Percentiles rank a stretch among this genome's conserved stretches.
These are phyloP conservation scores for Crocuta crocuta DNA, from an alignment of 2,113 vertebrate genomes.

Conservation along the genomic window DNA sequence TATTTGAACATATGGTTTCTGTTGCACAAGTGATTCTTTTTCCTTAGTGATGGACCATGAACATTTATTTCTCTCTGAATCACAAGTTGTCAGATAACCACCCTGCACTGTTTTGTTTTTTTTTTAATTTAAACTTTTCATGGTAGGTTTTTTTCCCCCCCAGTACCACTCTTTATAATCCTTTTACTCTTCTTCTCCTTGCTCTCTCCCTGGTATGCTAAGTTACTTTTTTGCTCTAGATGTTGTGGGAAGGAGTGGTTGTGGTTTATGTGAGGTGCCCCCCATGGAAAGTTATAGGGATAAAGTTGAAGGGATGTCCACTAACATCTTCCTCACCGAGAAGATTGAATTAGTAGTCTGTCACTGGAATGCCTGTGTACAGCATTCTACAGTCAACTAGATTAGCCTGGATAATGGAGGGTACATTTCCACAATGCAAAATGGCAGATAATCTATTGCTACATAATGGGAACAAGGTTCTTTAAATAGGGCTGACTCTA, in stretches of 20 bases:
- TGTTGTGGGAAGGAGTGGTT: background rate
- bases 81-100: background rate
- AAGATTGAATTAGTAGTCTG: slow-evolving; percentile 75
- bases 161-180: background rate
- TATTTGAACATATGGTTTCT: background rate
- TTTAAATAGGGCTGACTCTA: slow-evolving; percentile 66
- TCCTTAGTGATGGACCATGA: background rate
- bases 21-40: background rate
- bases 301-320: slow-evolving; percentile 55
- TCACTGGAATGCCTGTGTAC: slow-evolving; percentile 60
- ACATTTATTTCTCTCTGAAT: slow-evolving; percentile 14
- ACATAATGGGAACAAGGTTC: slow-evolving; percentile 75
- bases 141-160: background rate
- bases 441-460: slow-evolving; percentile 81
- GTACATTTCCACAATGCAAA: slow-evolving; percentile 76
- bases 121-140: background rate
- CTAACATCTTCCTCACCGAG: slow-evolving; percentile 56
- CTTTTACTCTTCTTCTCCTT: background rate
- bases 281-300: slow-evolving; percentile 18
- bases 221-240: slow-evolving; percentile 36
- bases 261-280: background rate
- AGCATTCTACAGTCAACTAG: slow-evolving; percentile 62
- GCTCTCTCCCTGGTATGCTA: background rate
- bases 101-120: background rate
- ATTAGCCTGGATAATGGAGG: slow-evolving; percentile 74